phyloP scores from a whole-genome alignment of 2,888 invertebrate species.

The Vesta saturnalis region DNA sequence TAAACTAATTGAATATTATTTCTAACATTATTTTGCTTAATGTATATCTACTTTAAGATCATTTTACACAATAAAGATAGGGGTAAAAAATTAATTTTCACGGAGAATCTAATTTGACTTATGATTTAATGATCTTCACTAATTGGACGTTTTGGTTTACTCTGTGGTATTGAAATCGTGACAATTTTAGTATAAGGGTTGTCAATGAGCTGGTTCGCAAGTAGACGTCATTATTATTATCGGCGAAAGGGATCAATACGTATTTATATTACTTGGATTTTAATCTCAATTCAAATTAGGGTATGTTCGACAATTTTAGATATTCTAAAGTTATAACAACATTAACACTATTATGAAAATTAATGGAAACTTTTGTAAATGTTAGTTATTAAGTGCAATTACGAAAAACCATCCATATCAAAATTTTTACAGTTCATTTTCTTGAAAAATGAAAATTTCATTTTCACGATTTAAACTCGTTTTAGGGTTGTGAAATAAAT shows the following conservation, averaged over 20 bases:
- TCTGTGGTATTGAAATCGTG: conserved; percentile 15
- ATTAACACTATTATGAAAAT: too few relatives aligned
- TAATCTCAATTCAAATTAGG: not conserved
- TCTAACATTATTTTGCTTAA: conserved; percentile 2
- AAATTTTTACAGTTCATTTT: too few relatives aligned
- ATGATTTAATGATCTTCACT: conserved; percentile 50
- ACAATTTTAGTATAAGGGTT: conserved; percentile 2
- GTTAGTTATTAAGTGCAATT: too few relatives aligned
- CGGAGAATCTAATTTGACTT: too few relatives aligned
- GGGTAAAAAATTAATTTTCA: too few relatives aligned
- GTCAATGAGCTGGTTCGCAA: not conserved
- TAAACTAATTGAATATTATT: conserved; percentile 35
- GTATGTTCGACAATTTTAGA: not conserved
- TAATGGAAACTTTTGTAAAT: too few relatives aligned
- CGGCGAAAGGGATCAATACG: not conserved
- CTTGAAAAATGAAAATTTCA: too few relatives aligned
- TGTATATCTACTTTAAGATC: not conserved
- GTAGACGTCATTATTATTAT: not conserved
- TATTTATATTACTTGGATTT: not conserved
- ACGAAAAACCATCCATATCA: too few relatives aligned
- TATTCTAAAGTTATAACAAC: not conserved
- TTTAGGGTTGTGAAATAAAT: too few relatives aligned
- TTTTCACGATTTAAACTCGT: too few relatives aligned
- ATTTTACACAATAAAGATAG: not conserved
- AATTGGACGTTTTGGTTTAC: conserved; percentile 42